These are phyloP conservation scores for Argyresthia goedartella DNA, from an alignment of 2,888 invertebrate species.

Conservation along the genomic window DNA sequence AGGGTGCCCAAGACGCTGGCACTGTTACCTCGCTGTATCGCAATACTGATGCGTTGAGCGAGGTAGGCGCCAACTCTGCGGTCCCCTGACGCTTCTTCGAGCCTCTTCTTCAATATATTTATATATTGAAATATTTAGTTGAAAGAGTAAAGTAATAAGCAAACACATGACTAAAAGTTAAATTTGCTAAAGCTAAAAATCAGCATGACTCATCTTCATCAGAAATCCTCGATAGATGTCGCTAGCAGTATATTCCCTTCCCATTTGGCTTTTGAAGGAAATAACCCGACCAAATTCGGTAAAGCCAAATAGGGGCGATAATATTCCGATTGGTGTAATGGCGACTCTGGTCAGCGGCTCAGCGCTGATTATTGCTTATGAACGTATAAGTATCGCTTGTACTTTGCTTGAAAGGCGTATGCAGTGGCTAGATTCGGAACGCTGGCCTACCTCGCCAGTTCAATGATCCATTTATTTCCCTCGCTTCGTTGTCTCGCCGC, in stretches of 20 bases:
- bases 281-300: conserved; percentile 39
- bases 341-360: conserved; percentile 7
- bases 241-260: conserved; percentile 1
- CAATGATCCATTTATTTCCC: conserved; percentile 22
- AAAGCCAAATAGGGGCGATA: conserved; percentile 38
- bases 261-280: conserved; percentile 36
- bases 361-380: background rate
- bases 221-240: conserved; percentile 11
- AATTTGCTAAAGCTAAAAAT: conserved; percentile 9
- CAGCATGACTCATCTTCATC: background rate
- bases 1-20: no score
- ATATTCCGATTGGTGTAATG: conserved; percentile 27
- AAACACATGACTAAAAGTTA: background rate
- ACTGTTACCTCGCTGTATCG: no score
- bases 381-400: background rate
- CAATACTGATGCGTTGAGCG: no score
- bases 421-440: background rate
- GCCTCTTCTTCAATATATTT: no score
- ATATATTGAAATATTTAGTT: no score
- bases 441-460: conserved; percentile 25
- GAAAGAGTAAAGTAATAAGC: background rate
- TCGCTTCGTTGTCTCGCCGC: conserved; percentile 12
- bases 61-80: no score
- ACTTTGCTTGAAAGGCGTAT: background rate
- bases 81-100: no score